phyloP scores from a whole-genome alignment of 2,797 vertebrate genomes.

The Poecile montanus region DNA sequence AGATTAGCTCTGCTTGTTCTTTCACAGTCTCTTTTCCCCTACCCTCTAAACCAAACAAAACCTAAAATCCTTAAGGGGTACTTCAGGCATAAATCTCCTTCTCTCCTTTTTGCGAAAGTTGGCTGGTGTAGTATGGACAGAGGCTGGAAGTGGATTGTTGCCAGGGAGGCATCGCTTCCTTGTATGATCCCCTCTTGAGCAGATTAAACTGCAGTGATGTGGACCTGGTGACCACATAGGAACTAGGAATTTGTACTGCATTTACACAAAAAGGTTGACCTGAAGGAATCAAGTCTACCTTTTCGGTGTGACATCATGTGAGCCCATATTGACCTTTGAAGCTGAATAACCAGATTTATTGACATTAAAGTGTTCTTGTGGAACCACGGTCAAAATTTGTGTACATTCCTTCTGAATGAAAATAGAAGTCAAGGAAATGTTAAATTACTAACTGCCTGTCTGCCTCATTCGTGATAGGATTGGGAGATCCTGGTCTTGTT shows the following conservation, averaged over 20 bases:
- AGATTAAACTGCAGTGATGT: slow-evolving; percentile 33
- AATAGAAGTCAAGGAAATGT: neutral
- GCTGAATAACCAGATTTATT: neutral
- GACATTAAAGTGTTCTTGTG: neutral
- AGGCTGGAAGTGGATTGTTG: slow-evolving; percentile 11
- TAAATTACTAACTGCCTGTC: neutral
- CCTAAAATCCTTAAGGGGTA: slow-evolving; percentile 65
- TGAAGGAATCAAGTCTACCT: neutral
- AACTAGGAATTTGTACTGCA: neutral
- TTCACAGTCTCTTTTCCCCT: slow-evolving; percentile 30
- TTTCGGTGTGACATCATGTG: neutral
- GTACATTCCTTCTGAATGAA: neutral
- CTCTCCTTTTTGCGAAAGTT: slow-evolving; percentile 45
- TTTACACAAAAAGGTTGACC: neutral
- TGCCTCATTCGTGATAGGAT: neutral
- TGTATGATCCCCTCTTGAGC: slow-evolving; percentile 49
- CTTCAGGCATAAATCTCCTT: slow-evolving; percentile 63
- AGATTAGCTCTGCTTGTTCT: slow-evolving; percentile 59
- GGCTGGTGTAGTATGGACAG: slow-evolving; percentile 9
- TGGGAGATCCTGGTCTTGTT: neutral
- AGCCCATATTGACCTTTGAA: slow-evolving; percentile 5
- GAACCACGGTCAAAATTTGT: slow-evolving; percentile 13
- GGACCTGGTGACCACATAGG: slow-evolving; percentile 32
- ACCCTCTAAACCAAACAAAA: slow-evolving; percentile 64
- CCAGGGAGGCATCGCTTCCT: slow-evolving; percentile 51